Conservation (phyloP, 2,888 invertebrate genomes). For the Drepanosiphum platanoidis region DNA sequence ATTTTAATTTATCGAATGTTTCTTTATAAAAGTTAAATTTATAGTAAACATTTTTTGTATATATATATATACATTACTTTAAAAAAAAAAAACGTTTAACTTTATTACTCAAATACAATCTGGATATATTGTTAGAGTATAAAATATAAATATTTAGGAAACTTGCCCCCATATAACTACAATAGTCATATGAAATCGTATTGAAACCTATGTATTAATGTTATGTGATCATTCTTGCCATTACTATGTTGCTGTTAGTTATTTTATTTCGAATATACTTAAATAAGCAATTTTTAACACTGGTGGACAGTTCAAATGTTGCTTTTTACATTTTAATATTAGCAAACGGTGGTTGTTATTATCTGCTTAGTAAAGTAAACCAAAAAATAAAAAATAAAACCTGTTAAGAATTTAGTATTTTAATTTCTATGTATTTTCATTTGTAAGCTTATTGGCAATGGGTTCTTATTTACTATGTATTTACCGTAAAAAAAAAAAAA, state of each 20-base stretch:
- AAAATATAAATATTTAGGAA: conserved; percentile 13
- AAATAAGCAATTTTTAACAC: background rate
- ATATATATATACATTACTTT: conserved; percentile 11
- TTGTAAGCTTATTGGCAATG: conserved; percentile 44
- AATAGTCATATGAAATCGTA: background rate
- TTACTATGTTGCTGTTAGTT: conserved; percentile 5
- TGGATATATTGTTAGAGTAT: conserved; percentile 23
- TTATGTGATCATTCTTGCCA: conserved; percentile 8
- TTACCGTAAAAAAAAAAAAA: background rate
- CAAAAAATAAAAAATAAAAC: conserved; percentile 4
- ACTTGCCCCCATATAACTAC: background rate
- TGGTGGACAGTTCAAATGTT: conserved; percentile 36
- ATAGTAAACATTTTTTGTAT: conserved; percentile 36
- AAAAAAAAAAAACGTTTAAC: background rate
- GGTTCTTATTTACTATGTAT: conserved; percentile 14
- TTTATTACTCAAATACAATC: background rate
- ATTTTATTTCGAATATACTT: background rate
- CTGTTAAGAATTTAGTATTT: conserved; percentile 9
- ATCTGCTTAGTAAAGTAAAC: conserved; percentile 25
- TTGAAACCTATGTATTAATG: background rate
- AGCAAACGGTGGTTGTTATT: conserved; percentile 54
- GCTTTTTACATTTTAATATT: conserved; percentile 46
- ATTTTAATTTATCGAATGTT: conserved; percentile 20
- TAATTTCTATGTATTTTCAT: conserved; percentile 16
- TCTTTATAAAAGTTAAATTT: conserved; percentile 15